These are phyloP conservation scores for Oncopodura yosiiana DNA, from an alignment of 1,140 invertebrate genomes.

Conservation along the genomic window DNA sequence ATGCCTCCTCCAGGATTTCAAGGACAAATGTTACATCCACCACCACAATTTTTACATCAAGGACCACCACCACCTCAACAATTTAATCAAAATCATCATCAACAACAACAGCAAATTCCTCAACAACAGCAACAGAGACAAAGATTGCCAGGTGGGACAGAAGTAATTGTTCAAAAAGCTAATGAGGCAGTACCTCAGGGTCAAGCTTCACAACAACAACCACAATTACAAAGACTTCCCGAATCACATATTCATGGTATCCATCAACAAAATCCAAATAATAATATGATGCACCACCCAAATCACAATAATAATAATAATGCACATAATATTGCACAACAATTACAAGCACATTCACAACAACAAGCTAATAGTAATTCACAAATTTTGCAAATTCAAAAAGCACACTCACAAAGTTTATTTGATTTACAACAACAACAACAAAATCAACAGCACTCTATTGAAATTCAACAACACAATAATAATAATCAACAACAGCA, in stretches of 20 bases:
- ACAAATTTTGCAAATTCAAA: too few species aligned
- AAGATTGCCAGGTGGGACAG: slow-evolving; percentile 1
- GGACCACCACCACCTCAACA: slow-evolving; percentile 7
- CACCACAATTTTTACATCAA: not conserved
- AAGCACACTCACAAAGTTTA: too few species aligned
- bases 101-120: slow-evolving; percentile 6
- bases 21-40: slow-evolving; percentile 4
- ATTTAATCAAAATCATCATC: not conserved
- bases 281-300: slow-evolving; percentile 2
- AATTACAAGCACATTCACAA: too few species aligned
- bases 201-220: slow-evolving; percentile 18
- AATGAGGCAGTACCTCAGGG: slow-evolving; percentile 13
- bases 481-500: not conserved
- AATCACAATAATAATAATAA: not conserved
- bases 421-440: too few species aligned
- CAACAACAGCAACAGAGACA: slow-evolving; percentile 10
- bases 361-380: slow-evolving; percentile 9
- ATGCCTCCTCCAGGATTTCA: slow-evolving; percentile 2
- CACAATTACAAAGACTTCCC: not conserved
- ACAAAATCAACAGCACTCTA: too few species aligned
- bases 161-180: slow-evolving; percentile 17
- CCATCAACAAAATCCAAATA: not conserved
- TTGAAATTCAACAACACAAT: too few species aligned
- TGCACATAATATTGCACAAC: slow-evolving; percentile 5
- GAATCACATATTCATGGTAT: not conserved